Evolutionary conservation across 2,113 vertebrate genomes (phyloP), one percentile per base, ranked within the genome.

Genomic region (Dasyurus viverrinus): DNA sequence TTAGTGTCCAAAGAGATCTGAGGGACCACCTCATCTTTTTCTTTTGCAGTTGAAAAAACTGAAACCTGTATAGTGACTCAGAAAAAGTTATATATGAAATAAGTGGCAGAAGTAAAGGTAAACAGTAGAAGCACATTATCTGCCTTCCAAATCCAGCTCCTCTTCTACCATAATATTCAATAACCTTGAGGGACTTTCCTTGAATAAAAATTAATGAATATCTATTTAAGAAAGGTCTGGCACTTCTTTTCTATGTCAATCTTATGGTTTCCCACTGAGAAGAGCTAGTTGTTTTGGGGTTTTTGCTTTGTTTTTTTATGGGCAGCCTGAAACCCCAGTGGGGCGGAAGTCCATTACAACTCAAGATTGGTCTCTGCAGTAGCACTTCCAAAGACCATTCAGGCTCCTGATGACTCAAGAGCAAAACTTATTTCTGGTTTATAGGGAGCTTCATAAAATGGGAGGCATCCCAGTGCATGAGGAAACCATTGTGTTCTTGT

Each of bases 401-500:
- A 60, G 30, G 14, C 1, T 30, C 30, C 11, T 36, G 60, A n/a
- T 68, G 60, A 68, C 30, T 68, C 60, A 5, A 36, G 60, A 68
- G 6, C 30, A 68, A 36, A 68, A 36, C 12, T 36, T 68, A 36
- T 36, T 68, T 68, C 11, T 68, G 60, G 60, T 68, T 68, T 68
- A 11, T 16, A 68, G 30, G 12, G 30, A 68, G 30, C 60, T 4
- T 68, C 30, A 36, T 68, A 6, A 68, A 68, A 68, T 16, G 60
- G 90, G 60, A 89, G 92, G 94, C 46, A 55, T 25, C 93, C 42
- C 16, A 26, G 36, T 22, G 1, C 24, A 8, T 50, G 36, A 96
- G 89, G 60, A 91, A 95, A 68, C 50, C 91, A 90, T 76, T 94
- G 95, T 92, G 2, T 91, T 23, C 27, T 12, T 52, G 36, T 12